Conservation (phyloP, 2,113 vertebrate genomes). For the Proteles cristata region DNA sequence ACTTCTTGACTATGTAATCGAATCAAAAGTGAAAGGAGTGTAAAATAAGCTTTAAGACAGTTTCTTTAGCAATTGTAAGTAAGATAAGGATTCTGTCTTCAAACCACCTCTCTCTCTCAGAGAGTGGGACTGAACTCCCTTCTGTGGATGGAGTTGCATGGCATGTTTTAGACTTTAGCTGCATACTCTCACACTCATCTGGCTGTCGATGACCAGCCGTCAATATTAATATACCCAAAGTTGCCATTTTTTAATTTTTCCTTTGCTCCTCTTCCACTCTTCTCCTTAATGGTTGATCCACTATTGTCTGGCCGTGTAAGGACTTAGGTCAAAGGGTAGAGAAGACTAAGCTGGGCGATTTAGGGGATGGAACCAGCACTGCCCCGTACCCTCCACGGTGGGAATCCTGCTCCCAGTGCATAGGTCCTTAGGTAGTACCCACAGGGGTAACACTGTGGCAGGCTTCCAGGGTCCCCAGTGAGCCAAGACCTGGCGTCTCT, state of each 20-base stretch:
- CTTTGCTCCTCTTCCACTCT: not conserved
- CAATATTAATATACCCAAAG: not conserved
- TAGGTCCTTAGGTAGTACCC: not conserved
- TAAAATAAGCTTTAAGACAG: not conserved
- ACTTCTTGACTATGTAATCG: not conserved
- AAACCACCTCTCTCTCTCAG: not conserved
- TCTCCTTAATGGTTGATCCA: not conserved
- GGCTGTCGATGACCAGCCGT: not conserved
- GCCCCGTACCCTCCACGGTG: not conserved
- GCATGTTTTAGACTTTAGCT: not conserved
- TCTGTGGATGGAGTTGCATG: accelerated
- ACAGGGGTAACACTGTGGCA: not conserved
- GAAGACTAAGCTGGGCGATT: not conserved
- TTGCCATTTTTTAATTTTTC: not conserved
- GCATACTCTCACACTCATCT: not conserved
- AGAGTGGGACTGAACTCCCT: not conserved
- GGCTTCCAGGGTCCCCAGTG: not conserved
- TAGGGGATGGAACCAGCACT: not conserved
- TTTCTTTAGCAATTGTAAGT: not conserved
- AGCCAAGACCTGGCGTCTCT: not conserved
- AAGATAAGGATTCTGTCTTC: not conserved
- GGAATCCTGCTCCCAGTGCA: not conserved
- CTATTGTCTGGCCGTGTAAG: not conserved
- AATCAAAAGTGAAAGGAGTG: not conserved
- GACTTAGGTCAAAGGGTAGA: not conserved